Percentiles rank a stretch among this genome's conserved stretches.
Conservation (phyloP, 2,113 vertebrate genomes). For the Xerus inauris region DNA sequence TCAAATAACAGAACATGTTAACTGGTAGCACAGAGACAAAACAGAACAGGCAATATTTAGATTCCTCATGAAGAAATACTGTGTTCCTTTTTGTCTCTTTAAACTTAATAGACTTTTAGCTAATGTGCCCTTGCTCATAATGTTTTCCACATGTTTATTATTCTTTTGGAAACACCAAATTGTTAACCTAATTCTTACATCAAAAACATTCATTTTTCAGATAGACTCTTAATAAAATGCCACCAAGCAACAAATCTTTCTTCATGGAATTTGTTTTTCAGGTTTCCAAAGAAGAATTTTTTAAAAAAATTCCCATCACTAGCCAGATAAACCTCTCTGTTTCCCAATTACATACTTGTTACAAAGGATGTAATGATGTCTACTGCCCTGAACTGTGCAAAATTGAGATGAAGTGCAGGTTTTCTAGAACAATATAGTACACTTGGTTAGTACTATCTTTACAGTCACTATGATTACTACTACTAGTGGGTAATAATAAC, state of each 20-base stretch:
- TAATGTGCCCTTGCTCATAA: slow-evolving; percentile 53
- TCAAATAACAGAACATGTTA: not conserved
- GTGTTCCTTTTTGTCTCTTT: not conserved
- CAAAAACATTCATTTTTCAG: slow-evolving; percentile 71
- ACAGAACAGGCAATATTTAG: not conserved
- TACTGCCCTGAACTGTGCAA: not conserved
- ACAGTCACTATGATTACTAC: not conserved
- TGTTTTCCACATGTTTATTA: slow-evolving; percentile 81
- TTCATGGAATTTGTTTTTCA: not conserved
- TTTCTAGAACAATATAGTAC: not conserved
- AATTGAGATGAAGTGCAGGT: not conserved
- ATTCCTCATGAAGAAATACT: slow-evolving; percentile 50
- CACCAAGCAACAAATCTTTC: slow-evolving; percentile 29
- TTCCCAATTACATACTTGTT: not conserved
- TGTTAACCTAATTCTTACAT: slow-evolving; percentile 82
- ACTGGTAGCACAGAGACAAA: slow-evolving; percentile 46
- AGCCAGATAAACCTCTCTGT: not conserved
- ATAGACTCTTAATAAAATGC: slow-evolving; percentile 40
- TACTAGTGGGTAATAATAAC: not conserved
- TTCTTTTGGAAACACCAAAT: slow-evolving; percentile 71
- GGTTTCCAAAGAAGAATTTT: not conserved
- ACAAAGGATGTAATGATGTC: not conserved
- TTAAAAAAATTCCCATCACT: not conserved
- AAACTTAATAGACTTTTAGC: slow-evolving; percentile 32
- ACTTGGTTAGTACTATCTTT: not conserved